Evolutionary conservation across 2,113 vertebrate species (phyloP).

Genomic region (Dissostichus mawsoni): DNA sequence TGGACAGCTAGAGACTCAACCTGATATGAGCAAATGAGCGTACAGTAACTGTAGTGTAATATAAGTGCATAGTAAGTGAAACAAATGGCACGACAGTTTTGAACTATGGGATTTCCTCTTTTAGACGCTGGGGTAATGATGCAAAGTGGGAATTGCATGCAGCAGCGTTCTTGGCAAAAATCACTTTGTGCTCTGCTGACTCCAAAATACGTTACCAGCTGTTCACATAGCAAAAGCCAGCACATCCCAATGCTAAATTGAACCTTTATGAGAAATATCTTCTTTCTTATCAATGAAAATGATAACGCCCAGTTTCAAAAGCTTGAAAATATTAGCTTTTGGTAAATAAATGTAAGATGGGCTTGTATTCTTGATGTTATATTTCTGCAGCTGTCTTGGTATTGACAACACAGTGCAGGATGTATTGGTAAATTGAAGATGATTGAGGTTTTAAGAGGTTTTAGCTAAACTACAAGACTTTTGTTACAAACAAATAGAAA

Average conservation of each 20-base stretch:
- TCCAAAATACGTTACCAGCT: constrained; percentile 67
- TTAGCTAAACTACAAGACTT: constrained; percentile 14
- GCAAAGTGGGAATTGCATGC: constrained; percentile 68
- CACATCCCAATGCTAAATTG: constrained; percentile 50
- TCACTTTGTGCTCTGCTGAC: constrained; percentile 68
- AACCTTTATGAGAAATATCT: constrained; percentile 21
- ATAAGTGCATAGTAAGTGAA: constrained; percentile 59
- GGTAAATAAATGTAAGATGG: neutral
- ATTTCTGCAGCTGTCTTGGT: constrained; percentile 5
- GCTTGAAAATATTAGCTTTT: constrained; percentile 1
- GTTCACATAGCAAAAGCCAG: constrained; percentile 42
- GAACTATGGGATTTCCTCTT: constrained; percentile 60
- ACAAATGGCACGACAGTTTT: constrained; percentile 68
- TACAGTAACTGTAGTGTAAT: constrained; percentile 64
- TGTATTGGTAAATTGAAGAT: constrained; percentile 33
- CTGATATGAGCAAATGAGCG: constrained; percentile 53
- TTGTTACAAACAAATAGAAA: constrained; percentile 29
- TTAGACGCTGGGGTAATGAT: constrained; percentile 70
- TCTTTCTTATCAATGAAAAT: neutral
- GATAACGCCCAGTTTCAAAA: neutral
- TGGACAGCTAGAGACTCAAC: constrained; percentile 26
- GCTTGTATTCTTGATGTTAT: neutral
- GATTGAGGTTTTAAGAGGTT: constrained; percentile 3
- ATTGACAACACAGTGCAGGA: neutral
- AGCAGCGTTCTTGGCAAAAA: constrained; percentile 67